These are phyloP conservation scores for Idris sp. DNA, from an alignment of 1,140 invertebrate genomes.

Conservation along the genomic window DNA sequence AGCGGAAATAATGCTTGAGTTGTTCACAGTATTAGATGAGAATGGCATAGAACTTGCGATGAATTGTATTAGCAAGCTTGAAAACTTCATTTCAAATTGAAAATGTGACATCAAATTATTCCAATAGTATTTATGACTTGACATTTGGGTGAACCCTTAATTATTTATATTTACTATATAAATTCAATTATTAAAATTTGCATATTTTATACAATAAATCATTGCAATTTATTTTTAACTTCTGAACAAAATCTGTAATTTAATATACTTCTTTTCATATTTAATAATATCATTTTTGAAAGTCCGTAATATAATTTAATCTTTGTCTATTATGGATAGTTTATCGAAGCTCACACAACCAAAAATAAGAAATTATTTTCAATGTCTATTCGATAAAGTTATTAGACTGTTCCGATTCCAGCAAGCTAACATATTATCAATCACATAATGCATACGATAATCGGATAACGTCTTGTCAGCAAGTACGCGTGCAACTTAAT, in stretches of 20 bases:
- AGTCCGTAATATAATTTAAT: no score
- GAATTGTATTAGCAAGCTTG: conserved; percentile 1
- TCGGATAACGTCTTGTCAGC: conserved; percentile 37
- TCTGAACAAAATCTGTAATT: no score
- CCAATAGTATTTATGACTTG: no score
- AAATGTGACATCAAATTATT: no score
- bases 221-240: no score
- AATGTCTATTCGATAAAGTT: conserved; percentile 14
- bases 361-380: conserved; percentile 7
- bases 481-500: conserved; percentile 31
- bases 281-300: no score
- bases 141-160: no score
- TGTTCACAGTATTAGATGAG: conserved; percentile 16
- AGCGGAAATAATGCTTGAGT: conserved; percentile 52
- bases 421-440: conserved; percentile 6
- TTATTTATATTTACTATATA: no score
- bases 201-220: no score
- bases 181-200: no score
- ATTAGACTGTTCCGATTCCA: conserved; percentile 12
- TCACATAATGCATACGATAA: conserved; percentile 43
- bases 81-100: background rate
- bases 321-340: no score
- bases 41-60: conserved; percentile 9
- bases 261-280: no score
- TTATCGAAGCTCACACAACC: background rate